These are phyloP conservation scores for Zophobas atratus DNA, from an alignment of 1,140 invertebrate genomes.

Conservation along the genomic window DNA sequence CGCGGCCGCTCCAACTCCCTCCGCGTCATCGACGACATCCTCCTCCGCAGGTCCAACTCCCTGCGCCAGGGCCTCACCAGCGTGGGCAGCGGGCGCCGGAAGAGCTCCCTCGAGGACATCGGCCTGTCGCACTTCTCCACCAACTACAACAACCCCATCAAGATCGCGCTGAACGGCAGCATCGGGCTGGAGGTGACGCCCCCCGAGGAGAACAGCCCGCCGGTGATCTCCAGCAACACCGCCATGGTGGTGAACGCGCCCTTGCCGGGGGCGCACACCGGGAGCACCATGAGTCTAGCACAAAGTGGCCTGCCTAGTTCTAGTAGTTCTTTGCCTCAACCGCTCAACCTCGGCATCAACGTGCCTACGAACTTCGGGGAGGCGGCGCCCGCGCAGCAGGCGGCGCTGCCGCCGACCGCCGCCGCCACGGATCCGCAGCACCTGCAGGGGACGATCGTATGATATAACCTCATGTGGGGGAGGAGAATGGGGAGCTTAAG, in stretches of 20 bases:
- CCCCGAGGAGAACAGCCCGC: slow-evolving; percentile 79
- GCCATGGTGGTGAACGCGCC: slow-evolving; percentile 73
- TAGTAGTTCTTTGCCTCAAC: slow-evolving; percentile 66
- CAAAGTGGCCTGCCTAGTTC: slow-evolving; percentile 70
- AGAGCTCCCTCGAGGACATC: slow-evolving; percentile 89
- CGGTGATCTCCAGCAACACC: slow-evolving; percentile 71
- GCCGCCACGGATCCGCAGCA: slow-evolving; percentile 79
- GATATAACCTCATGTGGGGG: slow-evolving; percentile 93
- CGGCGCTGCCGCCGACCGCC: slow-evolving; percentile 54
- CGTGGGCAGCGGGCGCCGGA: slow-evolving; percentile 74
- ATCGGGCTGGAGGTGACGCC: slow-evolving; percentile 88
- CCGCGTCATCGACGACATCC: slow-evolving; percentile 87
- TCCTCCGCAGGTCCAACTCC: slow-evolving; percentile 87
- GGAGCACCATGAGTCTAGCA: slow-evolving; percentile 66
- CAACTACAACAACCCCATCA: slow-evolving; percentile 80
- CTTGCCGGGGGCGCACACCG: slow-evolving; percentile 60
- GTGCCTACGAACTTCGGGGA: slow-evolving; percentile 56
- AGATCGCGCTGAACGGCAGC: slow-evolving; percentile 88
- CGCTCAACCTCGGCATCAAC: slow-evolving; percentile 59
- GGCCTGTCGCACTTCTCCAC: slow-evolving; percentile 83
- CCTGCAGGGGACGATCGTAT: slow-evolving; percentile 91
- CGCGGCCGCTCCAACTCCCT: slow-evolving; percentile 89
- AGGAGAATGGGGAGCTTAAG: slow-evolving; percentile 80
- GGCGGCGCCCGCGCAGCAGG: slow-evolving; percentile 54
- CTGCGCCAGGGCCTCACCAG: slow-evolving; percentile 81